Conservation (phyloP, 2,797 vertebrate genomes). For the Linurgus olivaceus region DNA sequence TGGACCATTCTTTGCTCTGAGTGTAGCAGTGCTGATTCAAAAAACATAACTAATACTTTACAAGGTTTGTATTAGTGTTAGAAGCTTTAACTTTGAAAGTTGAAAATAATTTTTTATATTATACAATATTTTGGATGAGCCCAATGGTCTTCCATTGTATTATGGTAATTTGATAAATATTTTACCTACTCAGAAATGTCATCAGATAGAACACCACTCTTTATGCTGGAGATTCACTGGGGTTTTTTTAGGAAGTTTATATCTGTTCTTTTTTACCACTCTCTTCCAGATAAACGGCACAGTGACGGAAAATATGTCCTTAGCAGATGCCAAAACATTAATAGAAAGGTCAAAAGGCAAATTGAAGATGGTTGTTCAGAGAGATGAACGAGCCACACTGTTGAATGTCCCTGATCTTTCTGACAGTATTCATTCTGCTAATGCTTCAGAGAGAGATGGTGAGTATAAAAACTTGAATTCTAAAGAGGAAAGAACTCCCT, state of each 20-base stretch:
- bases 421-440: conserved; percentile 96
- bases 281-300: conserved; percentile 94
- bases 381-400: conserved; percentile 93
- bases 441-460: conserved; percentile 98
- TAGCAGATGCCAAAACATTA: conserved; percentile 97
- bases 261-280: conserved; percentile 15
- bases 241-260: not conserved
- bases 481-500: not conserved
- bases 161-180: not conserved
- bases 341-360: conserved; percentile 99
- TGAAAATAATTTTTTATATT: not conserved
- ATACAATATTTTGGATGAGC: not conserved
- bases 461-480: conserved; percentile 43
- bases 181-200: not conserved
- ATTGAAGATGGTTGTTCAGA: conserved; percentile 99
- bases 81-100: not conserved
- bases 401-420: conserved; percentile 98
- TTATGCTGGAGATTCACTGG: not conserved
- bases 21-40: not conserved
- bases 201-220: not conserved
- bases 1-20: not conserved
- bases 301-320: conserved; percentile 98
- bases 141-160: not conserved
- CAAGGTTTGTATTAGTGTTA: not conserved
- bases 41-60: not conserved